Base-by-base conservation (phyloP, 2,113 vertebrate species). In the Rhodinocichla rosea region DNA sequence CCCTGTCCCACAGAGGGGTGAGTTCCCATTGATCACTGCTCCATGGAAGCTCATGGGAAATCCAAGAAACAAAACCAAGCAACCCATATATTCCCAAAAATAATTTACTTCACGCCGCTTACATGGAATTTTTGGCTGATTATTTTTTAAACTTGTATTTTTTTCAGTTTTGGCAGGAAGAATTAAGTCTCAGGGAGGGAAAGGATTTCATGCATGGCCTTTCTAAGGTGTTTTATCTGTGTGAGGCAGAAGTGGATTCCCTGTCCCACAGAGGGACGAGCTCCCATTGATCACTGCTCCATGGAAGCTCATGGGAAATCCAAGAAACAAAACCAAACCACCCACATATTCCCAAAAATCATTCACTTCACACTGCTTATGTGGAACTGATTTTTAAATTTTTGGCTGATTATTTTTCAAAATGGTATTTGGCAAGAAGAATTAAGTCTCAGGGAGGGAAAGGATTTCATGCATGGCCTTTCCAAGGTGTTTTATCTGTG, bases 181-280 rank as follows among this genome's bases (percentile, higher is more conserved):
- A 67, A 44, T 55, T 10, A 63, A 17, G 7, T 7, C 42, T 50
- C 18, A 13, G 39, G 4, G 15, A 89, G 26, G 23, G 45, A 65
- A 76, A 59, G 37, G 50, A 55, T 26, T 76, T 80, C 4, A 47
- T 2, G 28, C 10, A 26, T 5, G 2, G 1, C 19, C n/a, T 39
- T 57, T 22, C 33, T 33, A 44, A 74, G 33, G 69, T 20, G 50
- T 53, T 69, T 56, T 16, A 87, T 49, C 55, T 39, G 63, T 0
- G 0, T 0, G 2, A 81, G 45, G 65, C 35, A 64, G 74, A 44
- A 64, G 21, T 30, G 28, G 52, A 45, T 8, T 42, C 16, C 60
- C 39, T 40, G 9, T 1, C 2, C 23, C 4, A 1, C 27, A 35
- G n/a, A 16, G 15, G 13, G 12, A 10, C 0, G 0, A 22, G 27